These are phyloP conservation scores for Microchrysa polita DNA, from an alignment of 2,888 invertebrate genomes.

Conservation along the genomic window DNA sequence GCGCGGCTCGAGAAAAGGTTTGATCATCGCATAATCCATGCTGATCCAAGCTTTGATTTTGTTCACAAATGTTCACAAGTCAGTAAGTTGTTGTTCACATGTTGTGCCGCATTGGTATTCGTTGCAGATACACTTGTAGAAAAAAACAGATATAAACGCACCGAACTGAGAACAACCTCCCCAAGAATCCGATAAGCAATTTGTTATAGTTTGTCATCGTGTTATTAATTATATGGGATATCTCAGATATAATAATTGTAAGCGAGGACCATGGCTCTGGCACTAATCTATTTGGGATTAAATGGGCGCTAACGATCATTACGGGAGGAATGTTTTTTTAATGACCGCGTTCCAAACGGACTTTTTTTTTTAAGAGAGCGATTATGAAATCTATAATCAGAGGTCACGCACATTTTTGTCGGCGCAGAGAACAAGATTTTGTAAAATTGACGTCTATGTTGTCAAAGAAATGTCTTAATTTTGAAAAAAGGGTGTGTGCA, in stretches of 20 bases:
- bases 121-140: neutral
- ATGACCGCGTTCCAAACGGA: constrained; percentile 12
- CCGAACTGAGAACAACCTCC: constrained; percentile 11
- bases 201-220: constrained; percentile 52
- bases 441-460: no score
- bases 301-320: constrained; percentile 43
- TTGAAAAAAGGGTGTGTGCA: no score
- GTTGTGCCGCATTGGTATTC: neutral
- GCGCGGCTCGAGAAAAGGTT: neutral
- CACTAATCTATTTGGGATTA: constrained; percentile 37
- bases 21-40: neutral
- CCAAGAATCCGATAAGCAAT: constrained; percentile 43
- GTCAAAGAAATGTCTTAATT: no score
- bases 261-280: no score
- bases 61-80: no score
- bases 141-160: constrained; percentile 13
- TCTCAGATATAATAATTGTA: constrained; percentile 42
- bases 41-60: neutral
- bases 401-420: no score
- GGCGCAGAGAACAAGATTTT: no score
- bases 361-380: neutral
- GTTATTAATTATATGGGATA: constrained; percentile 48
- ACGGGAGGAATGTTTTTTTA: constrained; percentile 43
- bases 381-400: no score
- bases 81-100: neutral